Conservation (phyloP, 2,113 vertebrate species). For the Rhombomys opimus region DNA sequence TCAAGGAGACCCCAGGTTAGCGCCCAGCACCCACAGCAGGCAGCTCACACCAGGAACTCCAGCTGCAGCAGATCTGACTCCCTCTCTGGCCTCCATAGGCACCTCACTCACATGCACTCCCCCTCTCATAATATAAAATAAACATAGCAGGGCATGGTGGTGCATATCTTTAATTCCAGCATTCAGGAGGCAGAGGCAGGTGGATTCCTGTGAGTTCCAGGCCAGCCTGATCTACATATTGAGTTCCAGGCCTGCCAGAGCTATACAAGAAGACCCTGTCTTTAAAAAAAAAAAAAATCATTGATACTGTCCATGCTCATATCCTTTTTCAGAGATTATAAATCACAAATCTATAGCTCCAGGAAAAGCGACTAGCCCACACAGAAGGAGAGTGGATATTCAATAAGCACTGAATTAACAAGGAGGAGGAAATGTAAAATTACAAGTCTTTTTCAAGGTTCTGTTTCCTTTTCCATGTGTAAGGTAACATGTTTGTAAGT, state of each 20-base stretch:
- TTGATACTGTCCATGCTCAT: not conserved
- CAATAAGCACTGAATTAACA: conserved; percentile 43
- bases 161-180: not conserved
- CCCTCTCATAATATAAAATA: not conserved
- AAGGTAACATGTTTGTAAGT: conserved; percentile 1
- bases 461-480: not conserved
- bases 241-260: not conserved
- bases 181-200: not conserved
- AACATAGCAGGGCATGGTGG: not conserved
- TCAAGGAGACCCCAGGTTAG: not conserved
- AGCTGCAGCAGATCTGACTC: not conserved
- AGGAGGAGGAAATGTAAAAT: not conserved
- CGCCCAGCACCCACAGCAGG: not conserved
- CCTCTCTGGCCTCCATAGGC: not conserved
- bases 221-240: not conserved
- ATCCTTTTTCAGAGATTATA: conserved; percentile 47
- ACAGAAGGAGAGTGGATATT: conserved; percentile 11
- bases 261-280: not conserved
- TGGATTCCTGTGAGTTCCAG: not conserved
- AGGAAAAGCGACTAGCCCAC: conserved; percentile 23
- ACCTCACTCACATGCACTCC: not conserved
- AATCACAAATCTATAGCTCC: conserved; percentile 36
- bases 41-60: not conserved
- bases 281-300: not conserved
- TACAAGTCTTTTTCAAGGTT: conserved; percentile 40